These are phyloP conservation scores for Trichacis sp. DNA, from an alignment of 2,888 invertebrate genomes.

Conservation along the genomic window DNA sequence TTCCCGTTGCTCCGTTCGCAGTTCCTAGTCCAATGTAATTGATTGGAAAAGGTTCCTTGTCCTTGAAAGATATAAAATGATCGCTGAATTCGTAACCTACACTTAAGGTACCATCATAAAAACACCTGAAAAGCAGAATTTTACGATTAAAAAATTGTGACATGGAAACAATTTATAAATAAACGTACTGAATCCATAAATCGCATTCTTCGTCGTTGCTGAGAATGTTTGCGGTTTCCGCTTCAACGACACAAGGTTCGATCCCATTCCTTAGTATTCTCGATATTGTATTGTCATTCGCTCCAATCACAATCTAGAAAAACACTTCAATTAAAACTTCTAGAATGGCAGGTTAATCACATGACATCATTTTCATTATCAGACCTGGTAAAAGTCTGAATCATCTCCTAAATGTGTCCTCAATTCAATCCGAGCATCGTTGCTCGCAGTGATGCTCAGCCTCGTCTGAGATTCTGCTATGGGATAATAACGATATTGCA, in stretches of 20 bases:
- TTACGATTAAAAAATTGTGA: no score
- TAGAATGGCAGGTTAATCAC: no score
- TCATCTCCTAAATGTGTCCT: slow-evolving; percentile 54
- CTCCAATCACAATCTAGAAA: slow-evolving; percentile 53
- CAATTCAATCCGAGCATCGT: slow-evolving; percentile 55
- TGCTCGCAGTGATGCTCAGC: slow-evolving; percentile 48
- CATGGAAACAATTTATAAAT: no score
- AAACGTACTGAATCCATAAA: slow-evolving; percentile 52
- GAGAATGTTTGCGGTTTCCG: slow-evolving; percentile 50
- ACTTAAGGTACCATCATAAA: slow-evolving; percentile 51
- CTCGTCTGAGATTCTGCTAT: slow-evolving; percentile 47
- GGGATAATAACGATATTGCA: slow-evolving; percentile 54
- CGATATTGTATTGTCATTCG: slow-evolving; percentile 54
- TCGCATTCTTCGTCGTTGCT: slow-evolving; percentile 39
- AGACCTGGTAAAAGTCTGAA: slow-evolving; percentile 52
- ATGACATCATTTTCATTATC: no score
- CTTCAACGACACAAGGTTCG: slow-evolving; percentile 49
- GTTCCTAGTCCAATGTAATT: slow-evolving; percentile 56
- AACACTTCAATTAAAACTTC: no score
- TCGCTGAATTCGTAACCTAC: slow-evolving; percentile 39
- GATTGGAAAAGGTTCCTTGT: slow-evolving; percentile 52
- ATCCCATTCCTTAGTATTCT: slow-evolving; percentile 47
- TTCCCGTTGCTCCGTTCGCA: slow-evolving; percentile 53
- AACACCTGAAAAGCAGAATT: slow-evolving; percentile 52
- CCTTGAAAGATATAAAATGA: slow-evolving; percentile 49